These are phyloP conservation scores for Chlorocebus sabaeus DNA, from an alignment of 2,113 vertebrate genomes.

Conservation along the genomic window DNA sequence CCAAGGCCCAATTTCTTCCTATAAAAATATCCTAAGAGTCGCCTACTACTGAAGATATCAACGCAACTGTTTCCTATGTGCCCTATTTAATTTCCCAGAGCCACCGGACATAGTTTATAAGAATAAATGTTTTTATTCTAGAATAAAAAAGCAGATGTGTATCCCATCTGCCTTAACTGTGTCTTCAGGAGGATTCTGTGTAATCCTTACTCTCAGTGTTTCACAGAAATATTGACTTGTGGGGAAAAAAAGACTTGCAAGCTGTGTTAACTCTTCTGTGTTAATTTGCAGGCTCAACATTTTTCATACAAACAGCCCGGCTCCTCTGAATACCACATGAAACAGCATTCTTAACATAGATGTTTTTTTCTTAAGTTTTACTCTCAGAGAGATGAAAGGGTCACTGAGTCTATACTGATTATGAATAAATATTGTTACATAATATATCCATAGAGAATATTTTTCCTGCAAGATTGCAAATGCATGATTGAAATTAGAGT, in stretches of 20 bases:
- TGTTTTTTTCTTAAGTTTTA: not conserved
- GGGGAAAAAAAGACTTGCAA: not conserved
- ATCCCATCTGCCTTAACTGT: not conserved
- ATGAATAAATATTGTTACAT: not conserved
- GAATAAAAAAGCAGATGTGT: slow-evolving; percentile 50
- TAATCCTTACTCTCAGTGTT: not conserved
- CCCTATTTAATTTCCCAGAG: slow-evolving; percentile 60
- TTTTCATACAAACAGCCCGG: not conserved
- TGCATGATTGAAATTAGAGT: not conserved
- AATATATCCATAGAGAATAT: not conserved
- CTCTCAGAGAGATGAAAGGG: not conserved
- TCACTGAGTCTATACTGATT: not conserved
- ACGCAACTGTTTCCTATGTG: slow-evolving; percentile 3
- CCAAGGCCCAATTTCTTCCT: slow-evolving; percentile 47
- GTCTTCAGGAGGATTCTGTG: not conserved
- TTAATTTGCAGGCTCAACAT: not conserved
- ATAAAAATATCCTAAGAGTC: slow-evolving; percentile 53
- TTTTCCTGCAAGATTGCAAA: not conserved
- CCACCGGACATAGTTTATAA: slow-evolving; percentile 25
- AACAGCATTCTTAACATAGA: not conserved
- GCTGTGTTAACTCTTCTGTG: not conserved
- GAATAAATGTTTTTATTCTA: slow-evolving; percentile 53
- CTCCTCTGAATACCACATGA: not conserved
- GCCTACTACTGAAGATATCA: slow-evolving; percentile 19
- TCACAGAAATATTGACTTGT: not conserved